Conservation (phyloP, 2,888 invertebrate genomes). For the Oegoconia quadripuncta region DNA sequence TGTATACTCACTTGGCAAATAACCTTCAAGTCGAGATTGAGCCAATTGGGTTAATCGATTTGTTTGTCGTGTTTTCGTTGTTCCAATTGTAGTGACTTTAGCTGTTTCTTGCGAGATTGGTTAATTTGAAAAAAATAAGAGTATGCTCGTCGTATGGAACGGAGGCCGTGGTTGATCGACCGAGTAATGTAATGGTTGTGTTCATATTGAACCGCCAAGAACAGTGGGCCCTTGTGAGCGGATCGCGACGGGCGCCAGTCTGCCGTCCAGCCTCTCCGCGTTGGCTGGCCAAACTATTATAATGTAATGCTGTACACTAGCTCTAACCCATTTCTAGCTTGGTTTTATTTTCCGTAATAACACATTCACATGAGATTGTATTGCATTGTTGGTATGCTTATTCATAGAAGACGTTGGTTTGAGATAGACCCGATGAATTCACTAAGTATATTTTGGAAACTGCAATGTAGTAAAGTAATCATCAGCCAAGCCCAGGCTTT, state of each 20-base stretch:
- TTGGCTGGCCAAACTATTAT: not conserved
- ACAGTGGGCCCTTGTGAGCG: slow-evolving; percentile 60
- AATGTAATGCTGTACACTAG: too few species aligned
- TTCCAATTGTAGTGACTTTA: slow-evolving; percentile 14
- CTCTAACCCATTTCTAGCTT: too few species aligned
- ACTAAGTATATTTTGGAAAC: too few species aligned
- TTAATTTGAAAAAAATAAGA: slow-evolving; percentile 9
- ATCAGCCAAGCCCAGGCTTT: too few species aligned
- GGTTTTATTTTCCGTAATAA: too few species aligned
- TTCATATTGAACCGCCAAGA: slow-evolving; percentile 46
- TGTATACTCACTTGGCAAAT: not conserved
- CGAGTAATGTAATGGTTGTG: slow-evolving; percentile 39
- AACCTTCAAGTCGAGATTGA: slow-evolving; percentile 6
- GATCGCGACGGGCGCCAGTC: slow-evolving; percentile 42
- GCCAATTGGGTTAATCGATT: slow-evolving; percentile 26
- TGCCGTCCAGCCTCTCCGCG: slow-evolving; percentile 29
- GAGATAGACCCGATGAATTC: too few species aligned
- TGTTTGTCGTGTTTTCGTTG: slow-evolving; percentile 20
- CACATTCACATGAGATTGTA: too few species aligned
- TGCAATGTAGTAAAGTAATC: too few species aligned
- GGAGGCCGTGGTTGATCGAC: slow-evolving; percentile 36
- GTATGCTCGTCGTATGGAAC: slow-evolving; percentile 18
- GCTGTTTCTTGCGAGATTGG: slow-evolving; percentile 8
- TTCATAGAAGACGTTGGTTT: too few species aligned
- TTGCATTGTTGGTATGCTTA: too few species aligned